Percentiles rank a stretch among this genome's conserved stretches.
phyloP scores from a whole-genome alignment of 2,113 vertebrate species.

The Steatornis caripensis region DNA sequence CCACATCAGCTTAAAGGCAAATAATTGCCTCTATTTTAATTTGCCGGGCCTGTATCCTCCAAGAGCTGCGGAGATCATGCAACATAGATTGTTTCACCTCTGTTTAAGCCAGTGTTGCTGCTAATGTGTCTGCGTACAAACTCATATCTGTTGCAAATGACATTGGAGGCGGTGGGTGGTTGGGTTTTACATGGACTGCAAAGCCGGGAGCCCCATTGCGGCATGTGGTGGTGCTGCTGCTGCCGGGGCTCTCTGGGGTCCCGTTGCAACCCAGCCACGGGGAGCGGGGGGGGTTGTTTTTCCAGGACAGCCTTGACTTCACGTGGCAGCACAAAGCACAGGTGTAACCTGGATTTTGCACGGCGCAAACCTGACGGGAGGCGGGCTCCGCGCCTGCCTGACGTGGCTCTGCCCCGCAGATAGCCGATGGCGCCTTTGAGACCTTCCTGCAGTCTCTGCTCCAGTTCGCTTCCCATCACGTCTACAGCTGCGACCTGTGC shows the following conservation, averaged over 20 bases:
- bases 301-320: not conserved
- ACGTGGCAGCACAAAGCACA: accelerated
- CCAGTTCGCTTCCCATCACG: conserved; percentile 82
- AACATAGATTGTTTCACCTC: not conserved
- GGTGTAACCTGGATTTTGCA: not conserved
- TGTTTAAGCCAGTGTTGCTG: not conserved
- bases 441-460: conserved; percentile 77
- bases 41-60: not conserved
- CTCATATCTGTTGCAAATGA: not conserved
- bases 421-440: conserved; percentile 79
- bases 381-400: accelerated
- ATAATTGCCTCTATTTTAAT: not conserved
- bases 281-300: not conserved
- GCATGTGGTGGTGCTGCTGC: not conserved
- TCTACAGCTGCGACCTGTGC: conserved; percentile 90
- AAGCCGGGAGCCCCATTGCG: not conserved
- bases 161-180: accelerated
- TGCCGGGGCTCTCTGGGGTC: not conserved
- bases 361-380: not conserved
- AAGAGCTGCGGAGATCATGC: accelerated
- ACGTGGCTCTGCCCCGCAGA: conserved; percentile 63
- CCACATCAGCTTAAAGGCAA: not conserved
- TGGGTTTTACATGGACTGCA: not conserved
- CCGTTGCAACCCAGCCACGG: accelerated
- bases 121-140: accelerated